A percentile compares a stretch with the other conserved stretches of the same genome.
Conservation (phyloP, 2,113 vertebrate species). For the Pterophyllum scalare region DNA sequence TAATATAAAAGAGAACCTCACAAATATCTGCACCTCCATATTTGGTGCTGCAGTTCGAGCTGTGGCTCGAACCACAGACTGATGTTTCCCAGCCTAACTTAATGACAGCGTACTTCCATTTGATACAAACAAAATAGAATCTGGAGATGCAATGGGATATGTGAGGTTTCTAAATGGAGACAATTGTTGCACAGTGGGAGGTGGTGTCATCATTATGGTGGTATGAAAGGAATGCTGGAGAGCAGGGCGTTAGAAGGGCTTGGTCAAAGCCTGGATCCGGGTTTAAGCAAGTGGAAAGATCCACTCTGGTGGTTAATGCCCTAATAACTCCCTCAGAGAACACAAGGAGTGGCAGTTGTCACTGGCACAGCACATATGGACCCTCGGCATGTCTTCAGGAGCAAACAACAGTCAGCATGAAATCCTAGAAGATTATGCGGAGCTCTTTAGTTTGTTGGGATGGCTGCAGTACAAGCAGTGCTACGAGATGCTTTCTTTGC, state of each 20-base stretch:
- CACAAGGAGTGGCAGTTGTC: conserved; percentile 55
- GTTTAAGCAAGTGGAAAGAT: conserved; percentile 55
- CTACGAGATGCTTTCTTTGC: conserved; percentile 53
- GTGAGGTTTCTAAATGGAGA: conserved; percentile 45
- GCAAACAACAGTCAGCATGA: conserved; percentile 54
- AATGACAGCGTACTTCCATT: conserved; percentile 35
- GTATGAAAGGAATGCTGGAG: conserved; percentile 44
- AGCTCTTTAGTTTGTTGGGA: conserved; percentile 51
- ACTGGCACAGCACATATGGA: conserved; percentile 47
- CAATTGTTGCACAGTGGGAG: conserved; percentile 40
- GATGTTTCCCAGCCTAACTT: conserved; percentile 22
- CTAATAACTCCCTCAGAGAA: conserved; percentile 28
- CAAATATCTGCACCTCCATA: conserved; percentile 40
- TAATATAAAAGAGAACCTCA: conserved; percentile 12
- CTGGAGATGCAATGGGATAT: conserved; percentile 48
- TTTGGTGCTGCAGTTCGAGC: conserved; percentile 31
- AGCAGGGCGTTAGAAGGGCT: conserved; percentile 13
- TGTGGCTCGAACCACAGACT: neutral
- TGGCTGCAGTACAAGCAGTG: conserved; percentile 23
- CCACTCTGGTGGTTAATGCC: conserved; percentile 27
- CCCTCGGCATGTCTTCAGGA: conserved; percentile 35
- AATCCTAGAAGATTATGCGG: conserved; percentile 59
- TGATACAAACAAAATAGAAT: conserved; percentile 38
- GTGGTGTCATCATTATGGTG: conserved; percentile 27
- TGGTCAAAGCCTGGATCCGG: conserved; percentile 11